Evolutionary conservation across 2,888 invertebrate species (phyloP).

Genomic region (Drosophila subsilvestris): DNA sequence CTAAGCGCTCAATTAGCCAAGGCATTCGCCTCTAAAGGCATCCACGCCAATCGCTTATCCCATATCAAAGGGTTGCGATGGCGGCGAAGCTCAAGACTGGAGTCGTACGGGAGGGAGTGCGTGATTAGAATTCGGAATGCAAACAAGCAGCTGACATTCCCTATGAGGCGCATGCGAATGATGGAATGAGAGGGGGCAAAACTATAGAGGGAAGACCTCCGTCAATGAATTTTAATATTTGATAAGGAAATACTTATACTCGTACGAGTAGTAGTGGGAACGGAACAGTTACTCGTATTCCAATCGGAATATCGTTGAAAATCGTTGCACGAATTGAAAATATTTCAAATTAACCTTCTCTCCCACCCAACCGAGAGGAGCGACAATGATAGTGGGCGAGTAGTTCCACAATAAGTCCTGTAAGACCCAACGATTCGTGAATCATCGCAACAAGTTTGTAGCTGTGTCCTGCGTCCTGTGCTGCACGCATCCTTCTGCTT

Average conservation of each 20-base stretch:
- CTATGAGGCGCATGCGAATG: background rate
- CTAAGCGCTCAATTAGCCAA: conserved; percentile 70
- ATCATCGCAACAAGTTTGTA: conserved; percentile 32
- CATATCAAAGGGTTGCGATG: conserved; percentile 41
- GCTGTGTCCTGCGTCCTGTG: background rate
- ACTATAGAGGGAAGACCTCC: background rate
- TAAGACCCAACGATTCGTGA: conserved; percentile 9
- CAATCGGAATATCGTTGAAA: too few species aligned
- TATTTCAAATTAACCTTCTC: too few species aligned
- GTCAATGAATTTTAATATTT: background rate
- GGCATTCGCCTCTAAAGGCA: conserved; percentile 44
- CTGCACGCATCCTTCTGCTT: background rate
- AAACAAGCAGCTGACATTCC: conserved; percentile 22
- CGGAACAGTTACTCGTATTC: background rate
- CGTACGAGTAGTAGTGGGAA: background rate
- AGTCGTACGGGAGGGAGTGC: conserved; percentile 3
- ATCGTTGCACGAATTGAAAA: too few species aligned
- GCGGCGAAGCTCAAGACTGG: conserved; percentile 9
- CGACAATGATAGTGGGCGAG: background rate
- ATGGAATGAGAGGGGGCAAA: conserved; percentile 5
- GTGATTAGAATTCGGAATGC: conserved; percentile 39
- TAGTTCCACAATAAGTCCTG: background rate
- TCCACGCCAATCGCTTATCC: conserved; percentile 43
- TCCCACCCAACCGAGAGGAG: too few species aligned
- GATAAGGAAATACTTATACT: background rate